phyloP scores from a whole-genome alignment of 2,113 vertebrate genomes.

The Mustela nigripes region DNA sequence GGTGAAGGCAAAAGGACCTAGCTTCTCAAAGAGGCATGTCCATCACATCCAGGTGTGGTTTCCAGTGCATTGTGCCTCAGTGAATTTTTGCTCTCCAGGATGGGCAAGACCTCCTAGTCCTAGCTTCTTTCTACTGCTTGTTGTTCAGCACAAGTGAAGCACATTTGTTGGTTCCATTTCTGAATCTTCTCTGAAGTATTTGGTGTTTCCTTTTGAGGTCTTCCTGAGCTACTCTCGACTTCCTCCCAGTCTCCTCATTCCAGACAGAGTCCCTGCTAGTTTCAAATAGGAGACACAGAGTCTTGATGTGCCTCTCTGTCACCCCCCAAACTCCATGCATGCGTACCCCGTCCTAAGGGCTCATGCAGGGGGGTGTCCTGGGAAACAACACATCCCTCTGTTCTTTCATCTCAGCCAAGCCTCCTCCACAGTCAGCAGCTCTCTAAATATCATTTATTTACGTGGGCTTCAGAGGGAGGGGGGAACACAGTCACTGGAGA shows the following conservation, averaged over 20 bases:
- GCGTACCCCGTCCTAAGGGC: background rate
- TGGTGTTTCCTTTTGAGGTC: background rate
- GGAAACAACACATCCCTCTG: conserved; percentile 50
- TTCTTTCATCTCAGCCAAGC: conserved; percentile 20
- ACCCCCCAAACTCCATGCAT: background rate
- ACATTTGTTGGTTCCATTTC: fast-evolving
- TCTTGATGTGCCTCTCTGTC: background rate
- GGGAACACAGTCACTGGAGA: conserved; percentile 35
- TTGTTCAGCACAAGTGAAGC: background rate
- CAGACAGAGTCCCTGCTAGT: background rate
- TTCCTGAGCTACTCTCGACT: background rate
- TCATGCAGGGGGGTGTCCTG: fast-evolving
- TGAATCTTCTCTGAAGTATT: background rate
- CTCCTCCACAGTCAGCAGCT: conserved; percentile 35
- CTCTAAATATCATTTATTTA: conserved; percentile 77
- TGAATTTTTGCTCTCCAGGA: background rate
- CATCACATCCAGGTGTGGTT: too few relatives aligned
- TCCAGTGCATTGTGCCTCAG: too few relatives aligned
- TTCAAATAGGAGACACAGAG: background rate
- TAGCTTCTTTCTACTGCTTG: background rate
- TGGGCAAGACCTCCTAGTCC: fast-evolving
- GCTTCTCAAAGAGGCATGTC: background rate
- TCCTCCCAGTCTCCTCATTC: fast-evolving
- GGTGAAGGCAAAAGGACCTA: too few relatives aligned
- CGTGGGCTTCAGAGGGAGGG: conserved; percentile 50